Evolutionary conservation across 2,888 invertebrate genomes (phyloP).

Genomic region (Muschampia plurimacula): DNA sequence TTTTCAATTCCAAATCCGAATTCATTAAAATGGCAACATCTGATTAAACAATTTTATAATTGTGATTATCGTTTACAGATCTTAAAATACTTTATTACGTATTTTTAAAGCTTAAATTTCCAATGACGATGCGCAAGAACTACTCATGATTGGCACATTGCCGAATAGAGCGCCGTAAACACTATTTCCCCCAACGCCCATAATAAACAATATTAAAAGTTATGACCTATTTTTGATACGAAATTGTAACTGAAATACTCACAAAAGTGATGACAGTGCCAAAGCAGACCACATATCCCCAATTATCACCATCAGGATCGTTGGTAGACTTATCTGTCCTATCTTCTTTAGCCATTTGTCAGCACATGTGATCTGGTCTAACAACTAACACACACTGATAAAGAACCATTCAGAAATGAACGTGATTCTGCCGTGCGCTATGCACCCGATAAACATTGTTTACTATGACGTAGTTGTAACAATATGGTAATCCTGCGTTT

Average conservation of each 20-base stretch:
- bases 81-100: not conserved
- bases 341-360: conserved; percentile 1
- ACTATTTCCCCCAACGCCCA: conserved; percentile 2
- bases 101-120: not conserved
- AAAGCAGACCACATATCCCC: conserved; percentile 88
- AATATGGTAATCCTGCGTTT: not conserved
- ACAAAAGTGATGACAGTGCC: conserved; percentile 88
- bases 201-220: not conserved
- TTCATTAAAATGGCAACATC: not conserved
- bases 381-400: not conserved
- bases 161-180: not conserved
- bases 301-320: conserved; percentile 58
- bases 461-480: not conserved
- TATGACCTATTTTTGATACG: not conserved
- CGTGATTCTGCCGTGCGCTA: not conserved
- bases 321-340: conserved; percentile 37
- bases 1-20: not conserved
- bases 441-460: conserved; percentile 7
- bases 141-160: not conserved
- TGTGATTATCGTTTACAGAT: not conserved
- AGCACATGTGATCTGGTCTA: not conserved
- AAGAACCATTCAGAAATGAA: not conserved
- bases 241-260: conserved; percentile 61
- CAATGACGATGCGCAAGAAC: not conserved
- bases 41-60: not conserved